These are phyloP conservation scores for Acrocephalus kingi DNA, from an alignment of 2,113 vertebrate species.

Conservation along the genomic window DNA sequence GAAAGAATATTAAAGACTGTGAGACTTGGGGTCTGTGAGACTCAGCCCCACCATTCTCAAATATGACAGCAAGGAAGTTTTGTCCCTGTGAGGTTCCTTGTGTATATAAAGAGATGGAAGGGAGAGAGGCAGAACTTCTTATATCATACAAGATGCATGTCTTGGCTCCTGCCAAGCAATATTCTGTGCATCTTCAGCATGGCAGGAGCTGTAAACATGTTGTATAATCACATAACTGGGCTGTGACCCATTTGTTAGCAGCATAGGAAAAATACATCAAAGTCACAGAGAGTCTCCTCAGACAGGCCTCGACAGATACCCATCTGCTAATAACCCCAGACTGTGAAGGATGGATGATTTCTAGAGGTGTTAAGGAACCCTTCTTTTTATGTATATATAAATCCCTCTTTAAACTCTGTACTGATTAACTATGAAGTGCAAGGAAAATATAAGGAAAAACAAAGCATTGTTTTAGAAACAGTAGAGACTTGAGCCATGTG, in stretches of 20 bases:
- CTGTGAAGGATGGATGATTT: conserved; percentile 24
- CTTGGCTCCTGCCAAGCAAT: conserved; percentile 53
- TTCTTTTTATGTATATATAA: neutral
- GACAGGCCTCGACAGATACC: conserved; percentile 19
- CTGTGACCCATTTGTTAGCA: conserved; percentile 61
- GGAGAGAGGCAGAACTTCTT: conserved; percentile 12
- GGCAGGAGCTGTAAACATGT: conserved; percentile 37
- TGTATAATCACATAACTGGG: conserved; percentile 50
- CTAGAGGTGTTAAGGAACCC: neutral
- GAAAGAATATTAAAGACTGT: neutral
- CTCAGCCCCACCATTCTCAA: neutral
- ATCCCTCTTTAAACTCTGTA: neutral
- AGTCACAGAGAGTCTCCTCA: conserved; percentile 34
- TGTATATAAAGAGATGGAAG: neutral
- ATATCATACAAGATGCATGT: neutral
- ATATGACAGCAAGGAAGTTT: neutral
- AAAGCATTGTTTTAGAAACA: neutral
- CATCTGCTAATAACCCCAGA: conserved; percentile 34
- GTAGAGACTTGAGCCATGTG: neutral
- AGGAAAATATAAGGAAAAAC: neutral
- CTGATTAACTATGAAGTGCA: neutral
- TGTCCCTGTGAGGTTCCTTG: neutral
- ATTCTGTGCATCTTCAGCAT: conserved; percentile 31
- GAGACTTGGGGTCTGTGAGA: neutral
- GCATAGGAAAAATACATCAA: conserved; percentile 47